Base-by-base conservation (phyloP, 1,140 invertebrate genomes). In the Pachypeltis micranthus region DNA sequence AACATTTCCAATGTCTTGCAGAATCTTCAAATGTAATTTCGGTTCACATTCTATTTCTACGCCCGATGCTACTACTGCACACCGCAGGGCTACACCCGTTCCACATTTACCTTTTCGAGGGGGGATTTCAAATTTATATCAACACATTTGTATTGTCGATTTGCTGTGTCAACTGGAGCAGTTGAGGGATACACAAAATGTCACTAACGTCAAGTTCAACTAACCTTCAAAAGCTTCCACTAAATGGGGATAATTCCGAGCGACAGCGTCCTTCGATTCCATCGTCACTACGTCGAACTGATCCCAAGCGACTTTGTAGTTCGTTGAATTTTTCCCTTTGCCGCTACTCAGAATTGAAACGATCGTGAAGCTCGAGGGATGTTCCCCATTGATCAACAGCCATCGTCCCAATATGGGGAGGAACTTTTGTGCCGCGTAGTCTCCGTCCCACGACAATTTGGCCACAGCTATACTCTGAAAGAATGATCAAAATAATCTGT, bases 391-490 rank as follows among this genome's bases (percentile, higher is more conserved):
- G 55, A 74, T 44, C 34, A 85, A 68, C 67, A 85, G 84, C 85
- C 85, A 88, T 54, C 87, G 79, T 1, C 85, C 89, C 2, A 87
- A 70, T 14, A 93, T 70, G 0, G 88, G 86, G 60, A 91, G 77
- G 65, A 89, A 83, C 74, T 91, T 91, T 66, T 85, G 81, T 63
- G 88, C 82, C 44, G 84, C 79, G 70, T 91, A 90, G 24, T 82
- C 77, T 70, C 84, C 80, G n/a, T 83, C 79, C 89, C 89, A 93
- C 62, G 78, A 76, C 44, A 90, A 70, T 68, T 84, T 79, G 60
- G 75, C 76, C 0, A 74, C 76, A 72, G 87, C 82, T 68, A 88
- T 80, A 71, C 80, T 80, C 81, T 86, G 68, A 60, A 78, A 77
- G 66, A 65, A 65, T 66, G 67, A 39, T 61, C 44, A 60, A 63